These are phyloP conservation scores for Cyaniris semiargus DNA, from an alignment of 2,888 invertebrate genomes.

Conservation along the genomic window DNA sequence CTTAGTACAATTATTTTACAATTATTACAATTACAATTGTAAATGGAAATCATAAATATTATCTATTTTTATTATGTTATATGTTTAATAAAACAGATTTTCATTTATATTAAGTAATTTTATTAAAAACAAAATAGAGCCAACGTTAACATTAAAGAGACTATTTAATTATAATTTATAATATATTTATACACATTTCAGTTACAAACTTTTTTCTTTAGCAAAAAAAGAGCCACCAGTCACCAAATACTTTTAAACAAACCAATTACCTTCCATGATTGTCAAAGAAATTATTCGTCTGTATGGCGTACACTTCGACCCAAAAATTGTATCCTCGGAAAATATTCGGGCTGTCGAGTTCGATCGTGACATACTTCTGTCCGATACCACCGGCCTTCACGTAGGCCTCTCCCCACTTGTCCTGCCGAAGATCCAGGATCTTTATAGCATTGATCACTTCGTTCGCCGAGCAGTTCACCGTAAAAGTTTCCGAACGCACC, in stretches of 20 bases:
- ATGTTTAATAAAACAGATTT: no score
- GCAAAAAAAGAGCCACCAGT: no score
- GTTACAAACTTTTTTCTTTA: not conserved
- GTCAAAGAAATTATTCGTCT: conserved; percentile 51
- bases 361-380: conserved; percentile 57
- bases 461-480: conserved; percentile 56
- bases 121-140: no score
- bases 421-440: conserved; percentile 57
- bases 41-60: no score
- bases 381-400: conserved; percentile 64
- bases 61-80: no score
- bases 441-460: conserved; percentile 65
- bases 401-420: conserved; percentile 61
- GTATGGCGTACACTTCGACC: conserved; percentile 62
- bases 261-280: conserved; percentile 52
- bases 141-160: no score
- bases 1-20: no score
- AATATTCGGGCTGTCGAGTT: conserved; percentile 59
- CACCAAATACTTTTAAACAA: not conserved
- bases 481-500: conserved; percentile 57
- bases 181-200: not conserved
- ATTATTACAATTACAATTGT: no score
- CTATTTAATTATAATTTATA: no score
- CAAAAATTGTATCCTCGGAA: conserved; percentile 65
- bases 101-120: no score